Conservation (phyloP, 2,888 invertebrate species). For the Pandemis cinnamomeana region DNA sequence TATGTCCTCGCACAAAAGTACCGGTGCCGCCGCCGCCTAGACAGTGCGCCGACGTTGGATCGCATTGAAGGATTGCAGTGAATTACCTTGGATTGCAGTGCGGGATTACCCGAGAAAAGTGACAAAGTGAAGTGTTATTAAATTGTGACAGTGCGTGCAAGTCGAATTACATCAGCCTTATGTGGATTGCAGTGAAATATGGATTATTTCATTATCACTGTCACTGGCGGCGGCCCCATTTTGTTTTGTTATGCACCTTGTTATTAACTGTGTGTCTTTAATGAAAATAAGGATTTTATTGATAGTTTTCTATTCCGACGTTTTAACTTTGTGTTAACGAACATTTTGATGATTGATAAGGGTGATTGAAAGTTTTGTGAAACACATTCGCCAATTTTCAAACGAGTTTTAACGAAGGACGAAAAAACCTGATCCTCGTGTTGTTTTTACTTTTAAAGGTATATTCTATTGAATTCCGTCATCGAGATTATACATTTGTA, state of each 20-base stretch:
- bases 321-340: neutral
- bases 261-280: slow-evolving; percentile 67
- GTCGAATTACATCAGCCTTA: slow-evolving; percentile 61
- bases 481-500: too few relatives aligned
- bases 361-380: too few relatives aligned
- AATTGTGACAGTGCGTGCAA: slow-evolving; percentile 69
- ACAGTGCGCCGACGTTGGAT: slow-evolving; percentile 56
- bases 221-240: slow-evolving; percentile 79
- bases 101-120: slow-evolving; percentile 68
- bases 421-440: too few relatives aligned
- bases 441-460: too few relatives aligned
- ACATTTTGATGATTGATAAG: too few relatives aligned
- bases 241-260: slow-evolving; percentile 70
- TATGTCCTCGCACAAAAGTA: slow-evolving; percentile 62
- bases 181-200: slow-evolving; percentile 47
- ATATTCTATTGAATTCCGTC: too few relatives aligned
- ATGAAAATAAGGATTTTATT: slow-evolving; percentile 25
- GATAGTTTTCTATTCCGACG: neutral
- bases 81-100: slow-evolving; percentile 81
- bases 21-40: slow-evolving; percentile 75
- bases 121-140: slow-evolving; percentile 72
- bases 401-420: too few relatives aligned
- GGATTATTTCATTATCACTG: slow-evolving; percentile 51
- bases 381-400: too few relatives aligned
- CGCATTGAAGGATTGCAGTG: slow-evolving; percentile 80